Percentiles rank a stretch among this genome's conserved stretches.
Conservation (phyloP, 2,797 vertebrate genomes). For the Melanotaenia pygmaea region DNA sequence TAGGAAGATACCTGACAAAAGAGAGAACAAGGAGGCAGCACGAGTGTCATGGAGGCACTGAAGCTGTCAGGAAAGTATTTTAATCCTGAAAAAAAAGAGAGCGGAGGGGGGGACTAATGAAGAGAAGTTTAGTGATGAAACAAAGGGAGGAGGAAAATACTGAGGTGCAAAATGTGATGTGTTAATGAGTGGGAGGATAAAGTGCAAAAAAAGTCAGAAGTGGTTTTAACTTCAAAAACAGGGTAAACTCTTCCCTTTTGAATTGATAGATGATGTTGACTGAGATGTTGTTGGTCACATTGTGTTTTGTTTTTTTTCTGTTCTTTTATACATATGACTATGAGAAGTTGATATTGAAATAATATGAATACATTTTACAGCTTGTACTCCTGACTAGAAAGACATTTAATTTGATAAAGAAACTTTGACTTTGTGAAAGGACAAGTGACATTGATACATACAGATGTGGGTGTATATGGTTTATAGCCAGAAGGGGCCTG, state of each 20-base stretch:
- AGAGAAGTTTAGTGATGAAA: conserved; percentile 19
- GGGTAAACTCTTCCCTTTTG: neutral
- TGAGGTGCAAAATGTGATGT: conserved; percentile 3
- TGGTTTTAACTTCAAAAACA: neutral
- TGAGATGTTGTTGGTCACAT: neutral
- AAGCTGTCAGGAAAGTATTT: conserved; percentile 33
- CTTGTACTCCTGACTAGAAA: neutral
- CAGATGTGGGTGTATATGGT: neutral
- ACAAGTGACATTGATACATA: neutral
- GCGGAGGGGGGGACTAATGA: conserved; percentile 19
- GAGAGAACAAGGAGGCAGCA: conserved; percentile 23
- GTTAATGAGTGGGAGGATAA: conserved; percentile 13
- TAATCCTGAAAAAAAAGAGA: conserved; percentile 10
- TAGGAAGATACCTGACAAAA: conserved; percentile 42
- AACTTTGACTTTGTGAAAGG: neutral
- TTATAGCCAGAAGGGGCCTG: neutral
- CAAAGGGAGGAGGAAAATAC: neutral
- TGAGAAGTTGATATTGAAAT: neutral
- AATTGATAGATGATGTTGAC: neutral
- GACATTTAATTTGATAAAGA: neutral
- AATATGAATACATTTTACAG: neutral
- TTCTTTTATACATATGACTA: neutral
- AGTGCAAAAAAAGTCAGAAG: conserved; percentile 1
- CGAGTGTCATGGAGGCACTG: conserved; percentile 19
- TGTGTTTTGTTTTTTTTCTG: neutral